phyloP scores from a whole-genome alignment of 2,797 vertebrate genomes.

The Eulemur albifrons region DNA sequence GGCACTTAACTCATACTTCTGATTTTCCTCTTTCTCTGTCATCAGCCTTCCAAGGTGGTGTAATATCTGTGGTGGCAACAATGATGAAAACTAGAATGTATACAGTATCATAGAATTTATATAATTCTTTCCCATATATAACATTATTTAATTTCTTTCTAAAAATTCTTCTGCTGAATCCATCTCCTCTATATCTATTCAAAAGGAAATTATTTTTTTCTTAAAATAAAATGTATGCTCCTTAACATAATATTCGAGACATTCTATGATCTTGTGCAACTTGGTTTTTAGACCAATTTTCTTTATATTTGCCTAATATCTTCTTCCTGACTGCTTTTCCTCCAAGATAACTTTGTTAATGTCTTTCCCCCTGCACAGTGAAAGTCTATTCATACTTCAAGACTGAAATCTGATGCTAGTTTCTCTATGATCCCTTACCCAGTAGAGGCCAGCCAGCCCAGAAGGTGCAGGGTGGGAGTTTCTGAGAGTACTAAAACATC shows the following conservation, averaged over 20 bases:
- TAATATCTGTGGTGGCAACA: not conserved
- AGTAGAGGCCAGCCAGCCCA: not conserved
- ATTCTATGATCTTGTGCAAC: not conserved
- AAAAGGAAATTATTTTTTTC: not conserved
- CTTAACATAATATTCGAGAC: not conserved
- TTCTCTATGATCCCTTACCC: not conserved
- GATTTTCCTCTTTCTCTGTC: not conserved
- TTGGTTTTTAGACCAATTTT: not conserved
- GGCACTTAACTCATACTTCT: not conserved
- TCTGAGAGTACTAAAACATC: too few species aligned
- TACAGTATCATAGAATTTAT: not conserved
- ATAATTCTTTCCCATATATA: not conserved
- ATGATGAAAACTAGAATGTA: not conserved
- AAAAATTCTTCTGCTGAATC: not conserved
- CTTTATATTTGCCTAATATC: not conserved
- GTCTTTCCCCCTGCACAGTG: not conserved
- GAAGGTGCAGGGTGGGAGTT: not conserved
- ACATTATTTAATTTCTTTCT: not conserved
- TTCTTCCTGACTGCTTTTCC: not conserved
- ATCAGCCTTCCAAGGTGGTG: rapidly evolving
- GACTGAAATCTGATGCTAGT: not conserved
- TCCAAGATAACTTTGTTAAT: not conserved
- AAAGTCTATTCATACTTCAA: not conserved
- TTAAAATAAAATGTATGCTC: not conserved
- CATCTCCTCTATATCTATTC: not conserved